Evolutionary conservation across 2,888 invertebrate genomes (phyloP).

Genomic region (Xestia sexstrigata): DNA sequence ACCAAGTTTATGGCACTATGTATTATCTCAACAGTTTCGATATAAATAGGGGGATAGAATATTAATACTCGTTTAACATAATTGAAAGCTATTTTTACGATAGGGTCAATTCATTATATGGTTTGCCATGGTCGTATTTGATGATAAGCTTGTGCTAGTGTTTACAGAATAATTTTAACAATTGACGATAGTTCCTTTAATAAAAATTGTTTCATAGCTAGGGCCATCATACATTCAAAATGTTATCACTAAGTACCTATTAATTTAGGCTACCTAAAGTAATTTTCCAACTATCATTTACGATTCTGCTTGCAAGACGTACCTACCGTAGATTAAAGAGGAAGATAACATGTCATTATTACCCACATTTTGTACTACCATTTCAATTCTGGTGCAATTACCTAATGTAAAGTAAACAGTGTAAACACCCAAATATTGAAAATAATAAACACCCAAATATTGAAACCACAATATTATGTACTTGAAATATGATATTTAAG

Average conservation of each 20-base stretch:
- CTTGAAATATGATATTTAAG: constrained; percentile 20
- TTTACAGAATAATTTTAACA: neutral
- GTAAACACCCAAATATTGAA: constrained; percentile 28
- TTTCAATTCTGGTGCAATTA: neutral
- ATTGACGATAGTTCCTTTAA: neutral
- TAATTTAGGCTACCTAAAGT: neutral
- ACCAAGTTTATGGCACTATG: constrained; percentile 23
- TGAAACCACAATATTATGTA: constrained; percentile 20
- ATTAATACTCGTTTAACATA: constrained; percentile 23
- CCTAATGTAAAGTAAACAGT: constrained; percentile 7
- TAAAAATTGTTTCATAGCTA: too few species aligned
- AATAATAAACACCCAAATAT: constrained; percentile 36
- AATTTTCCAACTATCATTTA: neutral
- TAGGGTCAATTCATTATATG: constrained; percentile 14
- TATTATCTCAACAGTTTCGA: constrained; percentile 29
- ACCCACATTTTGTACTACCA: neutral
- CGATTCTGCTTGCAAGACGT: neutral
- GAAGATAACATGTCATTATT: neutral
- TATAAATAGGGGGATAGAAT: constrained; percentile 38
- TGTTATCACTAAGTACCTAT: neutral
- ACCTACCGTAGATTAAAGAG: too few species aligned
- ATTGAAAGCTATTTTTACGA: constrained; percentile 26
- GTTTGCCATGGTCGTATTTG: neutral
- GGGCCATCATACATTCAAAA: neutral
- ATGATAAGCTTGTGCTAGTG: neutral